phyloP scores from a whole-genome alignment of 2,113 vertebrate species.

The Cariama cristata region DNA sequence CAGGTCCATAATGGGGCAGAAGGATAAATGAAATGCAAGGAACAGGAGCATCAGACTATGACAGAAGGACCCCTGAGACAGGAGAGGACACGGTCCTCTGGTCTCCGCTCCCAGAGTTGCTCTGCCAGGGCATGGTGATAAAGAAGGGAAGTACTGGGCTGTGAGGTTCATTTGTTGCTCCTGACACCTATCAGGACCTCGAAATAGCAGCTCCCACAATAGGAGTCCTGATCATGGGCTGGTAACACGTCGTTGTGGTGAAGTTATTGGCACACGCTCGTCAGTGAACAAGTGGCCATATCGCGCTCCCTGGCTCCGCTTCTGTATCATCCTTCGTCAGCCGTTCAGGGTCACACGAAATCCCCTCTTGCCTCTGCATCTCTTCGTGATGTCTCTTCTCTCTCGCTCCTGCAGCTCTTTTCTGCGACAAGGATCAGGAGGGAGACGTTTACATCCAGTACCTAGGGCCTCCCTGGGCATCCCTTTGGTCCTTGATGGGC shows the following conservation, averaged over 20 bases:
- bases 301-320: not conserved
- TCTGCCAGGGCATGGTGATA: rapidly evolving
- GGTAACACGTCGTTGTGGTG: not conserved
- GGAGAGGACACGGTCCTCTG: rapidly evolving
- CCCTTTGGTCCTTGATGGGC: not conserved
- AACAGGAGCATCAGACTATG: not conserved
- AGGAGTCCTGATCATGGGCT: not conserved
- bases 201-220: not conserved
- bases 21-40: not conserved
- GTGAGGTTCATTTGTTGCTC: not conserved
- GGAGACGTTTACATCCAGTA: not conserved
- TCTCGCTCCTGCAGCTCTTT: not conserved
- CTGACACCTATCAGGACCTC: not conserved
- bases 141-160: not conserved
- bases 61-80: not conserved
- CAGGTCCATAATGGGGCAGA: not conserved
- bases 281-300: not conserved
- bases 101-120: not conserved
- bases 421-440: not conserved
- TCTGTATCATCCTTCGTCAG: not conserved
- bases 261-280: not conserved
- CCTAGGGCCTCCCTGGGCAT: no score
- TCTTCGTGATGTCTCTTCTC: not conserved
- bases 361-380: not conserved
- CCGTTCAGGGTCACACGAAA: rapidly evolving